Percentiles rank a stretch among this genome's conserved stretches.
phyloP scores from a whole-genome alignment of 2,797 vertebrate genomes.

The Poeciliopsis paucimaculata region DNA sequence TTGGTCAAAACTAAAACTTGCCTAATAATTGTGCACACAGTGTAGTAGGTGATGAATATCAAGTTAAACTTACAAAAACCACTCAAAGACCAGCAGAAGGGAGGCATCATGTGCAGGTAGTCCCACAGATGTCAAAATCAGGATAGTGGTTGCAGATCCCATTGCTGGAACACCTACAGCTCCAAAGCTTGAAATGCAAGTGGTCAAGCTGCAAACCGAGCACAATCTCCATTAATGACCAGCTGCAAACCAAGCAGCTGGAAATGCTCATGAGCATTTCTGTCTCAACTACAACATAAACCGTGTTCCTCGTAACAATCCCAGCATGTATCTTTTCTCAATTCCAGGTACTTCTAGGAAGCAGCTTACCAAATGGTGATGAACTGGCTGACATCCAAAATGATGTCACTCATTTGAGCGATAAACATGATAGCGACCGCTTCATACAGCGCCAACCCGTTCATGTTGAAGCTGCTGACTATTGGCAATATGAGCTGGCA shows the following conservation, averaged over 20 bases:
- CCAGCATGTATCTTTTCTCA: not conserved
- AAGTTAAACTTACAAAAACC: slow-evolving; percentile 1
- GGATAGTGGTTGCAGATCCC: not conserved
- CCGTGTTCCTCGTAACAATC: not conserved
- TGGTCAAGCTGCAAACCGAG: not conserved
- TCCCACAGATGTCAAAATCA: not conserved
- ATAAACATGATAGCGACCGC: not conserved
- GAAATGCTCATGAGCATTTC: not conserved
- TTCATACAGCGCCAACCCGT: slow-evolving; percentile 1
- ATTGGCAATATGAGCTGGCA: not conserved
- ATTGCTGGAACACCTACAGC: not conserved
- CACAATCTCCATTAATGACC: not conserved
- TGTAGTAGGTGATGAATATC: not conserved
- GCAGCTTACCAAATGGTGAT: rapidly evolving
- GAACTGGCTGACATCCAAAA: not conserved
- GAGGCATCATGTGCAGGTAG: rapidly evolving
- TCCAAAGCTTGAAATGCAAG: not conserved
- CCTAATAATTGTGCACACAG: too few species aligned
- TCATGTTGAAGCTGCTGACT: not conserved
- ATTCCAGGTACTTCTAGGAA: not conserved
- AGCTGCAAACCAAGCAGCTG: too few species aligned
- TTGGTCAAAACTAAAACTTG: too few species aligned
- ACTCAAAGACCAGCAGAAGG: not conserved
- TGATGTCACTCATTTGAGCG: not conserved
- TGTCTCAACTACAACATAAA: not conserved